A percentile compares a stretch with the other conserved stretches of the same genome.
Evolutionary conservation across 64 coral and sea anemone genomes (phyloP).

Genomic region (Astreopora myriophthalma): DNA sequence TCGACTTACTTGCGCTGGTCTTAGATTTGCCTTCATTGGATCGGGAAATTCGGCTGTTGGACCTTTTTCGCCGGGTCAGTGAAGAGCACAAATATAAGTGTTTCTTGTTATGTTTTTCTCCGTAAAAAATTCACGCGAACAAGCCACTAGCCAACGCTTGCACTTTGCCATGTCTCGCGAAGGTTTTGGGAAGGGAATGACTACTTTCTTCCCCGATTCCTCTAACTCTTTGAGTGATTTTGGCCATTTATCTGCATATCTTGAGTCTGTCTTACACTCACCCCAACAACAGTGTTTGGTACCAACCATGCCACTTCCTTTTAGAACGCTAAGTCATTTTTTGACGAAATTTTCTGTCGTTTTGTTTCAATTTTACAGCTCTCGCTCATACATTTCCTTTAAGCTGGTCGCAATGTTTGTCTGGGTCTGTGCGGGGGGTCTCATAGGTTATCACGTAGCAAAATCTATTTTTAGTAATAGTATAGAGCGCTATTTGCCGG

Average conservation of each 20-base stretch:
- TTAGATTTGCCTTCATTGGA: constrained; percentile 75
- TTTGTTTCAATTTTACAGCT: constrained; percentile 17
- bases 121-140: constrained; percentile 44
- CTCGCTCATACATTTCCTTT: constrained; percentile 26
- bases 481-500: not conserved
- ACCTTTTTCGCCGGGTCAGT: constrained; percentile 67
- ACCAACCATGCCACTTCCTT: constrained; percentile 58
- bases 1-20: constrained; percentile 45
- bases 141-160: constrained; percentile 64
- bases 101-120: constrained; percentile 67
- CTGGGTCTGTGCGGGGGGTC: constrained; percentile 60
- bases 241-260: constrained; percentile 59
- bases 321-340: constrained; percentile 9
- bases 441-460: not conserved
- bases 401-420: constrained; percentile 55
- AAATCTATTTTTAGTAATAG: constrained; percentile 68
- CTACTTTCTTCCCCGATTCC: constrained; percentile 51
- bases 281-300: constrained; percentile 81
- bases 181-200: constrained; percentile 68
- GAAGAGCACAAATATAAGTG: constrained; percentile 77
- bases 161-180: constrained; percentile 49
- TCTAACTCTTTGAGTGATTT: constrained; percentile 55
- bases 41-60: constrained; percentile 72
- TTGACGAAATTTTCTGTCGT: constrained; percentile 4
- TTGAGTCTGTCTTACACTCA: constrained; percentile 68